Base-by-base conservation (phyloP, 2,797 vertebrate species). In the Glyptemys insculpta region DNA sequence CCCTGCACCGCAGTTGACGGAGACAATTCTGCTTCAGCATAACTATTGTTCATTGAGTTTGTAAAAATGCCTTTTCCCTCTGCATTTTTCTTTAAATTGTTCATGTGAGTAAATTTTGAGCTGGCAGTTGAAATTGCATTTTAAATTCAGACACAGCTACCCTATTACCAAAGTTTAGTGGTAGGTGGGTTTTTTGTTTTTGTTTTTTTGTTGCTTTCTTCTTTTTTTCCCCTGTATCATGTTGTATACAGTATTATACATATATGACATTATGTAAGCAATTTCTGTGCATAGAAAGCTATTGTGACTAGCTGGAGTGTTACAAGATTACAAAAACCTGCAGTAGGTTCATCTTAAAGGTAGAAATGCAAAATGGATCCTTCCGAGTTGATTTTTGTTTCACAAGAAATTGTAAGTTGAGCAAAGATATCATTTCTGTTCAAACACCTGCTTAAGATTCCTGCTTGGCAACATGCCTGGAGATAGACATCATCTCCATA, bases 221-320 rank as follows among this genome's bases (percentile, higher is more conserved):
- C 29, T 49, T 16, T 31, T 44, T 18, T n/a, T 16, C 44, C 44
- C 44, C 29, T 3, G 0, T 72, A 1, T 62, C 44, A 25, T 15
- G 0, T 11, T 18, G 19, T 8, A 0, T 10, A 6, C 72, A 5
- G 62, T 3, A 0, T n/a, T 11, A 5, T 53, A 5, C 5, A 2
- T n/a, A 1, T 25, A 0, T 1, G 1, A 5, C 76, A 65, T 72
- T 8, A 1, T 0, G 0, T 2, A n/a, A 79, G 56, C 59, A 2
- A 2, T 68, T 2, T 0, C 86, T 47, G 59, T 0, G 29, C 0
- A 0, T 6, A 0, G 0, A 1, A 84, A 12, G n/a, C 47, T 6
- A 62, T 1, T 1, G 14, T 4, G 37, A 31, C 37, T 44, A 56
- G 37, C 16, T 59, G 81, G 54, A 21, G 25, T 44, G 15, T 62